Evolutionary conservation across 2,113 vertebrate species (phyloP).

Genomic region (Periophthalmus modestus): DNA sequence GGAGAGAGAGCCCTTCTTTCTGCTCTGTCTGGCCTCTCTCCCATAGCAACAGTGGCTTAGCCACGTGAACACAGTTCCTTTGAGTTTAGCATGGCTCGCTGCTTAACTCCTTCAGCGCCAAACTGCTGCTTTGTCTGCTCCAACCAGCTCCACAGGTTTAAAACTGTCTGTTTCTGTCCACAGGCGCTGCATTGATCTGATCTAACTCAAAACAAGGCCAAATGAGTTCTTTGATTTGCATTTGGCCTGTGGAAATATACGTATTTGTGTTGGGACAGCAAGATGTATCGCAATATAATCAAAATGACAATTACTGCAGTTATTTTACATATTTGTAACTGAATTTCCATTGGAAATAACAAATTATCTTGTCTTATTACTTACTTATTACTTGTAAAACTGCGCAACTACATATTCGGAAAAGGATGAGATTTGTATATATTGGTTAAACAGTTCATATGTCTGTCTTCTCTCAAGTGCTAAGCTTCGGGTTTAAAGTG

Average conservation of each 20-base stretch:
- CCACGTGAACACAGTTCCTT: slow-evolving; percentile 73
- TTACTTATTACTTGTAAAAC: too few relatives aligned
- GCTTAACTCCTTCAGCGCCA: slow-evolving; percentile 66
- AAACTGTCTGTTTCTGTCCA: background rate
- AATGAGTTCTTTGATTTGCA: background rate
- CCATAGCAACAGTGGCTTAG: slow-evolving; percentile 80
- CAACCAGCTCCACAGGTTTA: slow-evolving; percentile 3
- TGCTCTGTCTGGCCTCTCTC: slow-evolving; percentile 77
- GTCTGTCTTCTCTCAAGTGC: too few relatives aligned
- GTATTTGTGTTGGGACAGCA: too few relatives aligned
- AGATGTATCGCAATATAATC: too few relatives aligned
- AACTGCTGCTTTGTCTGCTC: slow-evolving; percentile 18
- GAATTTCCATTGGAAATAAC: too few relatives aligned
- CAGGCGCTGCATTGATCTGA: background rate
- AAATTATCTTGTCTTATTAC: too few relatives aligned
- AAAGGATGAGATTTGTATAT: too few relatives aligned
- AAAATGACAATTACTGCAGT: too few relatives aligned
- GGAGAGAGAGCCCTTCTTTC: slow-evolving; percentile 56
- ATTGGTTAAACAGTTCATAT: too few relatives aligned
- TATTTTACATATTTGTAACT: too few relatives aligned
- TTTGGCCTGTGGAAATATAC: background rate
- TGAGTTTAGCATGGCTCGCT: slow-evolving; percentile 69
- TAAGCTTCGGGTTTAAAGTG: too few relatives aligned
- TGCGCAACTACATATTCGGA: too few relatives aligned
- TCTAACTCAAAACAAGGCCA: background rate